Evolutionary conservation across 2,888 invertebrate genomes (phyloP), one percentile per base, ranked within the genome.

Genomic region (Anoplius nigerrimus): DNA sequence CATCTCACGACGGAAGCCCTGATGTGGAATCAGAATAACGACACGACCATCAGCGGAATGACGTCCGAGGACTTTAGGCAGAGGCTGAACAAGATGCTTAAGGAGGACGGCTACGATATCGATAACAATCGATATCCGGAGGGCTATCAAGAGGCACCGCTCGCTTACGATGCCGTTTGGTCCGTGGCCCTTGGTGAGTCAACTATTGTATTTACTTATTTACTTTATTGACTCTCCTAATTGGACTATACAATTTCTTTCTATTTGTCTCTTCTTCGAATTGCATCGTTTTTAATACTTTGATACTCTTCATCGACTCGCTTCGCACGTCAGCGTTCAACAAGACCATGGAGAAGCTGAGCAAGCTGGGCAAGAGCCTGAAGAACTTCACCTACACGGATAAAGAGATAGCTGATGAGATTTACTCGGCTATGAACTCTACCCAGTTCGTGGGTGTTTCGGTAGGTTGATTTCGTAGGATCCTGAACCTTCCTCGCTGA

Each of bases 121-220:
- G 95, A 95, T 87, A 94, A 95, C 71, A 94, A 95, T 85, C 92
- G 95, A 72, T 96, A 94, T 89, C 97, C 97, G 2, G 97, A 96
- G 88, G 98, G 98, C 13, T 98, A 98, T 89, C 97, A 97, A 86
- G 99, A 99, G 90, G 99, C 99, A 6, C 99, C 99, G 0, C 90
- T 99, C 65, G 99, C 99, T 54, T 99, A 99, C 88, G 99, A 99
- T 89, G 99, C 99, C 11, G 97, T 99, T 57, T 99, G 99, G 99
- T 97, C 99, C 48, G 95, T 99, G 42, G 99, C 99, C 46, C 90
- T 99, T 85, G 98, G 95, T 95, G 89, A 86, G 24, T 21, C 3
- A 15, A 21, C 42, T 54, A 68, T 42, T 42, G 13, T n/a, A n/a
- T n/a, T n/a, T n/a, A 6, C 24, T 62, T 46, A 27, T 22, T 24